Evolutionary conservation across 2,888 invertebrate species (phyloP).

Genomic region (Morpho achilles): DNA sequence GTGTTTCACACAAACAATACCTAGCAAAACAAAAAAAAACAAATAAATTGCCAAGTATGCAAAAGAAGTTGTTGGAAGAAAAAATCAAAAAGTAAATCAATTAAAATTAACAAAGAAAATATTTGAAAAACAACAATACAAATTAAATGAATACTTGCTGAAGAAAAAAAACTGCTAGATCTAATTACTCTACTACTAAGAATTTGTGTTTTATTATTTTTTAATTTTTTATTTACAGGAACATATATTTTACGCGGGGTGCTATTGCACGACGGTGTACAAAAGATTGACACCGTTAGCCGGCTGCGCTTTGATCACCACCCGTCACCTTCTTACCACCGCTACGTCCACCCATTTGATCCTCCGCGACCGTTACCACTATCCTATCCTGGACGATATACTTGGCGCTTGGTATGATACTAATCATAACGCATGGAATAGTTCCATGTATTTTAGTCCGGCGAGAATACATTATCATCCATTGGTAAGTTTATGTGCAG

Average conservation of each 20-base stretch:
- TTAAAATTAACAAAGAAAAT: no score
- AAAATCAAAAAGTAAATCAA: no score
- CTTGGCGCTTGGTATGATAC: slow-evolving; percentile 51
- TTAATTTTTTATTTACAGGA: slow-evolving; percentile 31
- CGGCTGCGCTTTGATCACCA: slow-evolving; percentile 45
- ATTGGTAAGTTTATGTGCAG: slow-evolving; percentile 27
- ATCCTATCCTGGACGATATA: slow-evolving; percentile 28
- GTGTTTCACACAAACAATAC: no score
- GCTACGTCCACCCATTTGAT: slow-evolving; percentile 46
- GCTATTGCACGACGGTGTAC: slow-evolving; percentile 45
- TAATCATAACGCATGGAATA: slow-evolving; percentile 29
- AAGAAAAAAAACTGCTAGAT: no score
- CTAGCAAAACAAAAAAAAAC: no score
- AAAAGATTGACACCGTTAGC: slow-evolving; percentile 33
- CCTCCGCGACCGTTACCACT: slow-evolving; percentile 29
- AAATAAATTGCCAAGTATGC: no score
- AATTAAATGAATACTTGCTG: no score
- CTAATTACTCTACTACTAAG: no score
- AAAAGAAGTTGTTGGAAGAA: no score
- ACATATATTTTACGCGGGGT: slow-evolving; percentile 29
- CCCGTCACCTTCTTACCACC: slow-evolving; percentile 47
- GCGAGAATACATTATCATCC: slow-evolving; percentile 49
- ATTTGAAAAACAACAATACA: no score
- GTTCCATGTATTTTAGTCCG: slow-evolving; percentile 40
- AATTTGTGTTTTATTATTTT: background rate